Percentiles rank a stretch among this genome's conserved stretches.
Evolutionary conservation across 2,888 invertebrate species (phyloP).

Genomic region (Nymphalis polychloros): DNA sequence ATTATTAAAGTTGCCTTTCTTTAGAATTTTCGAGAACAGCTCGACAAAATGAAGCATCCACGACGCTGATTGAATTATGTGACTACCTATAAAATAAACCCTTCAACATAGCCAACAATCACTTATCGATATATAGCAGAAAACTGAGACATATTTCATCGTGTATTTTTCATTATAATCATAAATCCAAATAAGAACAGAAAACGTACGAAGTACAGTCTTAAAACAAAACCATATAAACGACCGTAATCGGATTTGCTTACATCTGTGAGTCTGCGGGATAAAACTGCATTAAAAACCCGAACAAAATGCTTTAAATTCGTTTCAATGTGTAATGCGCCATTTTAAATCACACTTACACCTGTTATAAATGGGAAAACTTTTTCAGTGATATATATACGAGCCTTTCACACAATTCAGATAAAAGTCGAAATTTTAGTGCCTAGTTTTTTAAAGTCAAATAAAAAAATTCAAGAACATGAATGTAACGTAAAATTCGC

Average conservation of each 20-base stretch:
- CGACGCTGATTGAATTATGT: slow-evolving; percentile 2
- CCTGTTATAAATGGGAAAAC: slow-evolving; percentile 32
- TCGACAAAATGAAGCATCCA: slow-evolving; percentile 2
- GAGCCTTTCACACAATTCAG: slow-evolving; percentile 16
- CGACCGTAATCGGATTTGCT: slow-evolving; percentile 31
- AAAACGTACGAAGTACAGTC: slow-evolving; percentile 16
- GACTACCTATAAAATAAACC: neutral
- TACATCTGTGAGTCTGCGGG: slow-evolving; percentile 22
- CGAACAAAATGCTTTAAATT: slow-evolving; percentile 30
- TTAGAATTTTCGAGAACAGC: slow-evolving; percentile 2
- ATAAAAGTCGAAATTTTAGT: slow-evolving; percentile 20
- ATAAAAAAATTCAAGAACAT: neutral
- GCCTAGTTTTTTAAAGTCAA: neutral
- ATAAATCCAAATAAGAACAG: slow-evolving; percentile 10
- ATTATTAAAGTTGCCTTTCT: slow-evolving; percentile 3
- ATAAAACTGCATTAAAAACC: slow-evolving; percentile 29
- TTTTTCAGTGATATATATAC: slow-evolving; percentile 19
- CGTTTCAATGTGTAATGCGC: slow-evolving; percentile 25
- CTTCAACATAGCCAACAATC: neutral
- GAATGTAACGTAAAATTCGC: neutral
- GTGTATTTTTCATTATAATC: neutral
- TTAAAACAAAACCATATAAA: slow-evolving; percentile 25
- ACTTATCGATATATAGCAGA: neutral
- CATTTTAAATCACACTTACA: slow-evolving; percentile 33
- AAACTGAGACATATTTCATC: neutral